phyloP scores from a whole-genome alignment of 92 coral and sea anemone species.

The Zoanthus sociatus region DNA sequence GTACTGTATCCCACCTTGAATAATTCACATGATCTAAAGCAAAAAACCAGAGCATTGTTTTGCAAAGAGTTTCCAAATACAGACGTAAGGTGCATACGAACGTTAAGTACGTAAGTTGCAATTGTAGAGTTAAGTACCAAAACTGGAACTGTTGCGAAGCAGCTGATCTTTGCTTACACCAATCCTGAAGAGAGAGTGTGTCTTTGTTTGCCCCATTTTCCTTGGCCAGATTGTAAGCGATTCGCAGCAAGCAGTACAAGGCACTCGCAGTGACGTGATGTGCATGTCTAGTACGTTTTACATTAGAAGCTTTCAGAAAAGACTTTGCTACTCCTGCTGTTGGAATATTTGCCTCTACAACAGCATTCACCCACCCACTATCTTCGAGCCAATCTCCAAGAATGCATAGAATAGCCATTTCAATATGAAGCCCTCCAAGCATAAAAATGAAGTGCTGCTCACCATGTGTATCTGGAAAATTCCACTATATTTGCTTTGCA shows the following conservation, averaged over 20 bases:
- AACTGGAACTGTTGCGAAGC: constrained; percentile 60
- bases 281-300: constrained; percentile 52
- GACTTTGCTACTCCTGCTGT: constrained; percentile 38
- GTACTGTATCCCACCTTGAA: constrained; percentile 50
- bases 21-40: constrained; percentile 57
- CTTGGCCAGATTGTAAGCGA: constrained; percentile 26
- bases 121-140: constrained; percentile 61
- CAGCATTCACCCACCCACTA: constrained; percentile 61
- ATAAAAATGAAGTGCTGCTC: neutral
- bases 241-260: constrained; percentile 21
- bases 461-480: constrained; percentile 11
- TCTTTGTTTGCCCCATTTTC: neutral
- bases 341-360: constrained; percentile 51
- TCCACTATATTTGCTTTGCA: neutral
- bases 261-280: constrained; percentile 40
- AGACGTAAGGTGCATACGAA: constrained; percentile 25
- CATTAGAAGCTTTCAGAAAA: constrained; percentile 35
- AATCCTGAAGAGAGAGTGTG: neutral
- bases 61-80: constrained; percentile 30
- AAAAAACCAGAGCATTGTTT: constrained; percentile 56
- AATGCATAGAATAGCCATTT: neutral
- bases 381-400: constrained; percentile 25
- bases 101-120: constrained; percentile 39
- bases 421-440: constrained; percentile 2
- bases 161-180: constrained; percentile 35